These are phyloP conservation scores for Poecile montanus DNA, from an alignment of 2,797 vertebrate genomes.

Conservation along the genomic window DNA sequence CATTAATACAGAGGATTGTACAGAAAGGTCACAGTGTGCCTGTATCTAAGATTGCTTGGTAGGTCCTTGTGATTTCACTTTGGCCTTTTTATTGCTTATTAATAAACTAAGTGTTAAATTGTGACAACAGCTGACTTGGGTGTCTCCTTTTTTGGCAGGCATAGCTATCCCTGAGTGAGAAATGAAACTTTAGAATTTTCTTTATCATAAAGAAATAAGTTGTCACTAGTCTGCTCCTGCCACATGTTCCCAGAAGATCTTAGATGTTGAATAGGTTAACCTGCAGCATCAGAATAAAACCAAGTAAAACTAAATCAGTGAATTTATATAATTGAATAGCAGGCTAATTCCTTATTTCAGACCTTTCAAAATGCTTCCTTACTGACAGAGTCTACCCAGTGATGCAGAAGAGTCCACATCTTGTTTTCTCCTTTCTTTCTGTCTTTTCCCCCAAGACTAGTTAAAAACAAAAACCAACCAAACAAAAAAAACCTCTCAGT, in stretches of 20 bases:
- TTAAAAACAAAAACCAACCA: not conserved
- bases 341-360: not conserved
- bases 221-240: not conserved
- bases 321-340: not conserved
- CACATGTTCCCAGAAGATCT: not conserved
- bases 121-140: not conserved
- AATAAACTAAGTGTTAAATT: not conserved
- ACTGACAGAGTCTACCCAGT: not conserved
- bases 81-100: not conserved
- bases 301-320: not conserved
- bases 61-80: not conserved
- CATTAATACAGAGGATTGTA: accelerated
- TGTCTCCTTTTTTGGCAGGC: not conserved
- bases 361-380: not conserved
- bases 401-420: not conserved
- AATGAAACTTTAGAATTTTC: not conserved
- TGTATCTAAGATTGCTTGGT: not conserved
- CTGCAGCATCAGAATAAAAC: not conserved
- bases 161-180: not conserved
- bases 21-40: not conserved
- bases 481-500: not conserved
- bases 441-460: not conserved
- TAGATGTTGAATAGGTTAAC: not conserved
- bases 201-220: not conserved
- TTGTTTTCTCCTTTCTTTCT: not conserved